Conservation (phyloP, 2,797 vertebrate genomes). For the Sarcoramphus papa region DNA sequence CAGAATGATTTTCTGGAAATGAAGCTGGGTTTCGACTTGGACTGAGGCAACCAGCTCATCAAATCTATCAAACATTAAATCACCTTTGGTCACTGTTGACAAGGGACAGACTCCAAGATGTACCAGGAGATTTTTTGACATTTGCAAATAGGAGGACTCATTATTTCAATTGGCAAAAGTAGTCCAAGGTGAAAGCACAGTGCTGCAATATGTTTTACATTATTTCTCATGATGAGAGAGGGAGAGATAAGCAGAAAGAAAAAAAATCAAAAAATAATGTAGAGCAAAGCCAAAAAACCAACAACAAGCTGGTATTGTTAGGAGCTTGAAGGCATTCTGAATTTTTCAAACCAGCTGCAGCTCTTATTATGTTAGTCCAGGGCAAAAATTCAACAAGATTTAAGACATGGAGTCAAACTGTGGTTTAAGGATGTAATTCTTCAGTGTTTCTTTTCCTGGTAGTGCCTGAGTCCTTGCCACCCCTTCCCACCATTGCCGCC, state of each 20-base stretch:
- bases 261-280: not conserved
- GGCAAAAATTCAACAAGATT: not conserved
- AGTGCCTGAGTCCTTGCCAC: not conserved
- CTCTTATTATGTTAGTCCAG: not conserved
- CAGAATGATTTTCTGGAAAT: not conserved
- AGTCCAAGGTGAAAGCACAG: not conserved
- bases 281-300: not conserved
- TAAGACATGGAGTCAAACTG: not conserved
- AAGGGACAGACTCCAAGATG: not conserved
- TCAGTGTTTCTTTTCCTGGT: not conserved
- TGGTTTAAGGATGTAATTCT: not conserved
- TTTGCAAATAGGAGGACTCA: not conserved
- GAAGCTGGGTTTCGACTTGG: not conserved
- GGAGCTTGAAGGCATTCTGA: not conserved
- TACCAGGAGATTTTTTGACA: not conserved
- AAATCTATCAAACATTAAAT: not conserved
- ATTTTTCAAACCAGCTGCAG: not conserved
- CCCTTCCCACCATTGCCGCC: not conserved
- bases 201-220: not conserved
- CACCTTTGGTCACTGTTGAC: not conserved
- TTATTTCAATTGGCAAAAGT: not conserved
- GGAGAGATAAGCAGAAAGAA: not conserved
- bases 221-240: not conserved
- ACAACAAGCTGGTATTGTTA: not conserved
- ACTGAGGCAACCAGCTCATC: not conserved